Evolutionary conservation across 2,888 invertebrate genomes (phyloP).

Genomic region (Drosophila testacea): DNA sequence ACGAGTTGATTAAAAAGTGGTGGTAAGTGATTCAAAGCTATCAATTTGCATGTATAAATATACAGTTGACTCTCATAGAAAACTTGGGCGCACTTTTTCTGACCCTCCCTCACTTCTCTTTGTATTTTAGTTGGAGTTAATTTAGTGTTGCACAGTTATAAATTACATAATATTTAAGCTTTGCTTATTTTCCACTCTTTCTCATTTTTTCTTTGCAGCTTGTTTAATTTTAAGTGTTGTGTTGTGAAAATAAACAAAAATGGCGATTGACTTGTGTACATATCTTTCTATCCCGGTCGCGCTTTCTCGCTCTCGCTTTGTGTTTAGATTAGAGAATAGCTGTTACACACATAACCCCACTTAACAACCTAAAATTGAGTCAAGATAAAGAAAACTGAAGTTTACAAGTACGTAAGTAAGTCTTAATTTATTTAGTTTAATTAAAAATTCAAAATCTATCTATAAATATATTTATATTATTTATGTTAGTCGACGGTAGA

Average conservation of each 20-base stretch:
- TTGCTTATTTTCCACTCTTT: not conserved
- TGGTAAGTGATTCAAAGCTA: constrained; percentile 1
- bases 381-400: too few species aligned
- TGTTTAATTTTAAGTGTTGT: not conserved
- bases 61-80: not conserved
- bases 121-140: not conserved
- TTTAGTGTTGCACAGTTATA: not conserved
- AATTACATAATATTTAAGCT: not conserved
- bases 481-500: too few species aligned
- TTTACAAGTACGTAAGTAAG: not conserved
- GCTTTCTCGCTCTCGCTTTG: not conserved
- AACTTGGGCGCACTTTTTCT: not conserved
- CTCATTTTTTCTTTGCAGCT: not conserved
- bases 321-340: not conserved
- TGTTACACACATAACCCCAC: not conserved
- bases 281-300: not conserved
- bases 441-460: not conserved
- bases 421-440: not conserved
- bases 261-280: not conserved
- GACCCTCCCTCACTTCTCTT: not conserved
- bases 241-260: not conserved
- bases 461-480: too few species aligned
- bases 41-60: constrained; percentile 9
- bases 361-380: not conserved
- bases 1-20: constrained; percentile 16